Evolutionary conservation across 2,888 invertebrate genomes (phyloP), one percentile per base, ranked within the genome.

Genomic region (Tenthredo mesomela): DNA sequence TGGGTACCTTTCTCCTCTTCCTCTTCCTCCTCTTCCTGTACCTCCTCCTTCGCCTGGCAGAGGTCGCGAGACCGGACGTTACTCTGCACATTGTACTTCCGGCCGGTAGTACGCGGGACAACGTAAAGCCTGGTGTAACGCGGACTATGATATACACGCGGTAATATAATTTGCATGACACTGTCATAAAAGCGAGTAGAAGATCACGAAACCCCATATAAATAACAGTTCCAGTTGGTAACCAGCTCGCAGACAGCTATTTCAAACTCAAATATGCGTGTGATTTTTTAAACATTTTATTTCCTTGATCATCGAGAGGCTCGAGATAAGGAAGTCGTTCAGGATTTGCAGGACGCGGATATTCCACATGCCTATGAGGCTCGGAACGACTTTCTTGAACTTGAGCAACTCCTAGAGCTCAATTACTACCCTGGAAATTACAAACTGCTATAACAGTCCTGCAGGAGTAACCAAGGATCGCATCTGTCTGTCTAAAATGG

Each of bases 161-260:
- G 82, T 85, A 84, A 84, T 82, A 84, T 84, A 86, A 85, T 86
- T 86, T 86, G 85, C 86, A 86, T 86, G 84, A 82, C 77, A 61
- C 83, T 77, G 77, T 82, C 73, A 67, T 70, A 67, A 61, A 73
- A 73, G 25, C 50, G 40, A 43, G 47, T 47, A 67, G 67, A 67
- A 67, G 54, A 25, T 25, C 47, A 77, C 50, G 77, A 77, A 77
- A 50, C 50, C 77, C 77, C 77, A 54, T 77, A 50, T 50, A 54
- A 50, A 50, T 50, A 40, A 40, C 43, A 12, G 73, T 43, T 9
- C 73, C 43, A 43, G 9, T n/a, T 18, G 9, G 25, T 43, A 73
- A 33, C 43, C 43, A 12, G 43, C 18, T 25, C 21, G 1, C 43
- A 10, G 40, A 67, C 9, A 29, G 21, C 25, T 73, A 73, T 73